These are phyloP conservation scores for Bubo scandiacus DNA, from an alignment of 2,113 vertebrate species.

Conservation along the genomic window DNA sequence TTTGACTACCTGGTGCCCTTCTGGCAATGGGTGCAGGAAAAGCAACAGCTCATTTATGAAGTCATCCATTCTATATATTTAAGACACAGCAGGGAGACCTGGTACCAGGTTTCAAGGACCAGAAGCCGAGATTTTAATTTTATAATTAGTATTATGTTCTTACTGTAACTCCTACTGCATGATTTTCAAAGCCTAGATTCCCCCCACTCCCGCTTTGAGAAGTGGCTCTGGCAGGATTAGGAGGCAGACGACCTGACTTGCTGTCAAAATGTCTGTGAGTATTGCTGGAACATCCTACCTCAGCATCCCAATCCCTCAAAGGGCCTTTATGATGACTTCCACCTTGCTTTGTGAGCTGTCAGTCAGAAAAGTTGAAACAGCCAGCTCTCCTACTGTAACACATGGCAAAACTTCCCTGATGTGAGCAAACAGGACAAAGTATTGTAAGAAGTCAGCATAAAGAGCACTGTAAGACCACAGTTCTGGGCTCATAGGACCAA, in stretches of 20 bases:
- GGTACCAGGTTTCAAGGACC: background rate
- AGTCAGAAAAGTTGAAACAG: background rate
- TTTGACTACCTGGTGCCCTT: background rate
- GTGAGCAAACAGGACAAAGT: background rate
- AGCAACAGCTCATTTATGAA: background rate
- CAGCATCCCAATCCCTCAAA: background rate
- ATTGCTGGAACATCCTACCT: background rate
- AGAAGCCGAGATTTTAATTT: background rate
- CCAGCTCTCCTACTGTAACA: background rate
- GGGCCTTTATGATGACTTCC: background rate
- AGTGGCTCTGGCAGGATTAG: background rate
- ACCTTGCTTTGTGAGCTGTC: background rate
- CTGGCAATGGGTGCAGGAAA: background rate
- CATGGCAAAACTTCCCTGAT: background rate
- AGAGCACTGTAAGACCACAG: background rate
- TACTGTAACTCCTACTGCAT: background rate
- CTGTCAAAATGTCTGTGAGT: background rate
- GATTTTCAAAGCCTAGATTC: background rate
- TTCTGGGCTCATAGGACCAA: background rate
- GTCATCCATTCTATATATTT: background rate
- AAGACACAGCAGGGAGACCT: background rate
- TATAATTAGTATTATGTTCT: background rate
- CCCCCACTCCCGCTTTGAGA: background rate
- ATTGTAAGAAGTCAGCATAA: background rate
- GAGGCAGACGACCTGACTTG: background rate